These are phyloP conservation scores for Polydrusus cervinus DNA, from an alignment of 2,888 invertebrate species.

Conservation along the genomic window DNA sequence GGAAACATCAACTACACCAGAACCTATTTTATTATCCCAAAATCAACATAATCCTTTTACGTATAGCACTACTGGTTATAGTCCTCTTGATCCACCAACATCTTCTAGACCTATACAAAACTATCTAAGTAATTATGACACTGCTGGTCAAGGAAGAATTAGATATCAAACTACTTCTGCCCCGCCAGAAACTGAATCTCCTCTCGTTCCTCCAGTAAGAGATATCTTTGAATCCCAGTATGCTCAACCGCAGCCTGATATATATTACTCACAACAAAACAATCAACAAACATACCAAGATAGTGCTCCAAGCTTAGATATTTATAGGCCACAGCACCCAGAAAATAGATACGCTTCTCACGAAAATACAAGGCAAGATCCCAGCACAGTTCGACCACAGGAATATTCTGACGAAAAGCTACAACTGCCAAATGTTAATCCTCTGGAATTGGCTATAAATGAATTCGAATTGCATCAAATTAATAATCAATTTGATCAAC, in stretches of 20 bases:
- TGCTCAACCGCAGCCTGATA: slow-evolving; percentile 10
- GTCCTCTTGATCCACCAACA: slow-evolving; percentile 12
- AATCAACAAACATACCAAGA: slow-evolving; percentile 17
- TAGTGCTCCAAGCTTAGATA: slow-evolving; percentile 9
- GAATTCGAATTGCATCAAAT: slow-evolving; percentile 64
- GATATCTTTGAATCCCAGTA: slow-evolving; percentile 24
- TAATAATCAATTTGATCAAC: slow-evolving; percentile 58
- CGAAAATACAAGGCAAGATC: not conserved
- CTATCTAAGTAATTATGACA: slow-evolving; percentile 24
- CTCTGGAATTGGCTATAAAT: slow-evolving; percentile 60
- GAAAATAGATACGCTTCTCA: slow-evolving; percentile 13
- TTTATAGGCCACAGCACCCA: slow-evolving; percentile 9
- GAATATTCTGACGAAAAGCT: slow-evolving; percentile 18
- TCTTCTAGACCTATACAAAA: slow-evolving; percentile 29
- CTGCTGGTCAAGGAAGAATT: not conserved
- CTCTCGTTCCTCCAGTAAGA: slow-evolving; percentile 16
- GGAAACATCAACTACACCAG: slow-evolving; percentile 8
- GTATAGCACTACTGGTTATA: slow-evolving; percentile 22
- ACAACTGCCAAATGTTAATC: slow-evolving; percentile 55
- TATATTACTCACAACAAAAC: slow-evolving; percentile 15
- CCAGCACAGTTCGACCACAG: slow-evolving; percentile 15
- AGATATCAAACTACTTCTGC: slow-evolving; percentile 32
- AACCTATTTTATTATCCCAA: slow-evolving; percentile 16
- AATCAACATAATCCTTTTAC: slow-evolving; percentile 28
- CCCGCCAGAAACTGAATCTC: slow-evolving; percentile 8